These are phyloP conservation scores for Lapara coniferarum DNA, from an alignment of 2,888 invertebrate species.

Conservation along the genomic window DNA sequence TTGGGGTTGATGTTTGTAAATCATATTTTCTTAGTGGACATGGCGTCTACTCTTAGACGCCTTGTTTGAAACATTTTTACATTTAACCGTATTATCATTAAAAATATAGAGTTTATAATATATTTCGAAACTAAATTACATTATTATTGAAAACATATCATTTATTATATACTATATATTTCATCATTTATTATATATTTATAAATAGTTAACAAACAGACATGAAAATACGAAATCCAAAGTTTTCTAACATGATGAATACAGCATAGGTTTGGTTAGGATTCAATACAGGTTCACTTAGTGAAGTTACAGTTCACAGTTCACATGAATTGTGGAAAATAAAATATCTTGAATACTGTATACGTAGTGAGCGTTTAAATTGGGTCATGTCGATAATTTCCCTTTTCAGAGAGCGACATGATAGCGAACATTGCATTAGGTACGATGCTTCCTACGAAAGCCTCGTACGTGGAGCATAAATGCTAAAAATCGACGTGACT, in stretches of 20 bases:
- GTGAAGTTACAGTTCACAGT: not conserved
- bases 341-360: constrained; percentile 25
- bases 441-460: constrained; percentile 34
- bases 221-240: not conserved
- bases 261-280: not conserved
- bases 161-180: too few relatives aligned
- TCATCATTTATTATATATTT: too few relatives aligned
- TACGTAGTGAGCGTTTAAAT: constrained; percentile 44
- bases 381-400: constrained; percentile 64
- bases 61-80: too few relatives aligned
- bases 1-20: too few relatives aligned
- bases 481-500: constrained; percentile 17
- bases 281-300: not conserved
- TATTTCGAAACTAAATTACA: too few relatives aligned
- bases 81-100: too few relatives aligned
- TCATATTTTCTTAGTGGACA: too few relatives aligned
- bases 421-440: constrained; percentile 58
- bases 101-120: too few relatives aligned
- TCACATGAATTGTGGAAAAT: constrained; percentile 9
- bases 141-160: too few relatives aligned
- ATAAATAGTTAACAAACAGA: too few relatives aligned
- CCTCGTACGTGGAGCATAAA: constrained; percentile 14
- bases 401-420: constrained; percentile 45
- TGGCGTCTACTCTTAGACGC: too few relatives aligned
- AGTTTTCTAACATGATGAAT: not conserved